A percentile compares a stretch with the other conserved stretches of the same genome.
These are phyloP conservation scores for Tragelaphus strepsiceros DNA, from an alignment of 2,113 vertebrate genomes.

Conservation along the genomic window DNA sequence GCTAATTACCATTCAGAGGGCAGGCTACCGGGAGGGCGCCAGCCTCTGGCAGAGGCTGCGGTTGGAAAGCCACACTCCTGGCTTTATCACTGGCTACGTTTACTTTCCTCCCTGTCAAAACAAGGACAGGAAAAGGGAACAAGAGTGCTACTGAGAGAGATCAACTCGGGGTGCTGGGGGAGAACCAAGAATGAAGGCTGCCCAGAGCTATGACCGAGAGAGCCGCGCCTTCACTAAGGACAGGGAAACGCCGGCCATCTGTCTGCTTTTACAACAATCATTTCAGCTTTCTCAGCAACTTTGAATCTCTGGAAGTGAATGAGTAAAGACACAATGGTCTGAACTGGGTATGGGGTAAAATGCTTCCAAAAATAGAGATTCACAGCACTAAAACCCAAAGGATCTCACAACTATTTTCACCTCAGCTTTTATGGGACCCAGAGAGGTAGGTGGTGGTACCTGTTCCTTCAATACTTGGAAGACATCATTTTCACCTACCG, in stretches of 20 bases:
- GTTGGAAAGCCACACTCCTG: conserved; percentile 46
- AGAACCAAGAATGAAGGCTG: neutral
- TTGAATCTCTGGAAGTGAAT: rapidly evolving
- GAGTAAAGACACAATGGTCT: neutral
- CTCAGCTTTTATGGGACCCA: neutral
- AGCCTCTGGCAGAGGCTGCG: neutral
- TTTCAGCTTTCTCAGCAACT: neutral
- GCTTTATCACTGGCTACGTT: conserved; percentile 36
- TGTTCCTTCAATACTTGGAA: neutral
- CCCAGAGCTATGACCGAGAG: rapidly evolving
- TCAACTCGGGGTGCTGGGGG: neutral
- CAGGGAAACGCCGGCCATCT: neutral
- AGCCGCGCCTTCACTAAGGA: neutral
- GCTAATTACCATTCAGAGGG: conserved; percentile 73
- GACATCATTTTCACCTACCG: neutral
- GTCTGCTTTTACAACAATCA: neutral
- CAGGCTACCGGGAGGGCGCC: conserved; percentile 58
- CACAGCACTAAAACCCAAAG: neutral
- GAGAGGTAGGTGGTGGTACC: neutral
- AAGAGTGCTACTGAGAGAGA: neutral
- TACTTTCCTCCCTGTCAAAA: conserved; percentile 64
- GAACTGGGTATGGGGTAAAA: neutral
- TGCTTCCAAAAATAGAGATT: neutral
- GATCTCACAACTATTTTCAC: neutral
- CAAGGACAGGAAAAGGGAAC: conserved; percentile 44